Conservation (phyloP, 2,888 invertebrate species). For the Ryuthela nishihirai region DNA sequence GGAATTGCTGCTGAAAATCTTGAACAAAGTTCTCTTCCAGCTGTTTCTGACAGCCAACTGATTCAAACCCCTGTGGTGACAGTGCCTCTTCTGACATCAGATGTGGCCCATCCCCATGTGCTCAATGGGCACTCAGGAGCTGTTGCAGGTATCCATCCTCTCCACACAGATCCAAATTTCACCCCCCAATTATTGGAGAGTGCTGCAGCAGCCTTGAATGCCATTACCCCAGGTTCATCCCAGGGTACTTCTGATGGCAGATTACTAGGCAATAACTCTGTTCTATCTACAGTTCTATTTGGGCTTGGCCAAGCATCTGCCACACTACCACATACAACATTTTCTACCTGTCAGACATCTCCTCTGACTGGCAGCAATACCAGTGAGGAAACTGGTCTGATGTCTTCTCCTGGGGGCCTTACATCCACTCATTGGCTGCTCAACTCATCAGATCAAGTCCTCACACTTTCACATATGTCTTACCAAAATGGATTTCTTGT, state of each 20-base stretch:
- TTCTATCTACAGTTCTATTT: conserved; percentile 23
- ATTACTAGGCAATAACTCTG: conserved; percentile 13
- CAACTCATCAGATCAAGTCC: conserved; percentile 25
- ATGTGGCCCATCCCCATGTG: conserved; percentile 25
- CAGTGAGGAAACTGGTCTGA: conserved; percentile 15
- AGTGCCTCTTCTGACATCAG: conserved; percentile 26
- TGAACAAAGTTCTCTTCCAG: conserved; percentile 21
- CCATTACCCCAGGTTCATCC: background rate
- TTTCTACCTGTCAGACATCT: conserved; percentile 9
- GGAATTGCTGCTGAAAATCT: conserved; percentile 20
- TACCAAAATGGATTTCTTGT: conserved; percentile 35
- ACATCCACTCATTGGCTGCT: conserved; percentile 30
- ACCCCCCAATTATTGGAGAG: conserved; percentile 18
- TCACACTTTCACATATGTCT: conserved; percentile 24
- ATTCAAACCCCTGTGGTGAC: conserved; percentile 12
- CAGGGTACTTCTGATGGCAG: conserved; percentile 13
- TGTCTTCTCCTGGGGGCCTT: conserved; percentile 22
- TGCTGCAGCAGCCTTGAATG: conserved; percentile 4
- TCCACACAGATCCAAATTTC: conserved; percentile 18
- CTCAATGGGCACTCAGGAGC: conserved; percentile 32
- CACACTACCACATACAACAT: conserved; percentile 3
- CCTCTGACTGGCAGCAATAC: conserved; percentile 14
- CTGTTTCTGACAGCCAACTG: conserved; percentile 11
- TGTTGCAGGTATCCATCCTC: conserved; percentile 20
- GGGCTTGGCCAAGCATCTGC: conserved; percentile 27